Evolutionary conservation across 2,113 vertebrate species (phyloP).

Genomic region (Engraulis encrasicolus): DNA sequence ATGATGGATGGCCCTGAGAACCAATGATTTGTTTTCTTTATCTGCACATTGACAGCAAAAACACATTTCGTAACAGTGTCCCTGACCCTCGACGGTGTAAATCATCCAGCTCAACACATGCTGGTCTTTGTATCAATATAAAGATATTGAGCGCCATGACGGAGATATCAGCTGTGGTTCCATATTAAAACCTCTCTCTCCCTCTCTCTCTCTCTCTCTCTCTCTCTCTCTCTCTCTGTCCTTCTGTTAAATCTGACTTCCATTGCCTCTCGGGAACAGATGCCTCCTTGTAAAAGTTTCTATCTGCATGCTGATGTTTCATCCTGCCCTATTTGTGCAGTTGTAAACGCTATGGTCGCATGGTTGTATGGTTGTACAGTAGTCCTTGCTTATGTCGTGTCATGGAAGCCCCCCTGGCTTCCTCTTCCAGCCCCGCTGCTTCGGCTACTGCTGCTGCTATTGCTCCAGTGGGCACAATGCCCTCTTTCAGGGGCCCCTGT

Average conservation of each 20-base stretch:
- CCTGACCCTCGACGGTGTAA: not conserved
- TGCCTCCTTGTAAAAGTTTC: not conserved
- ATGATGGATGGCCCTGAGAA: not conserved
- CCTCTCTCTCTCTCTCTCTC: not conserved
- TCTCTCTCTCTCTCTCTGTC: too few species aligned
- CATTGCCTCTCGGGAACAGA: not conserved
- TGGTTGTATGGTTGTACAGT: too few species aligned
- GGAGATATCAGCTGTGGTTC: not conserved
- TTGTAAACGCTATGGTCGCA: not conserved
- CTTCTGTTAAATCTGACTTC: not conserved
- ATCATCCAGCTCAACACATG: not conserved
- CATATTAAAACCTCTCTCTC: not conserved
- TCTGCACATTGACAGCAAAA: not conserved
- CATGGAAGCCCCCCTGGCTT: not conserved
- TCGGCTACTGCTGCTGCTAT: too few species aligned
- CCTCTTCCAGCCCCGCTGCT: not conserved
- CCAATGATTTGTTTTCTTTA: not conserved
- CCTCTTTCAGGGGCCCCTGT: not conserved
- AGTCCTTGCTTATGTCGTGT: not conserved
- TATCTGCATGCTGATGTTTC: constrained; percentile 7
- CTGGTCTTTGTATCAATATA: not conserved
- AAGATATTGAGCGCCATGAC: not conserved
- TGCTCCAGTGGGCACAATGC: not conserved
- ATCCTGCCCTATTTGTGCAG: not conserved
- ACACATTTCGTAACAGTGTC: not conserved